These are phyloP conservation scores for Cepaea nemoralis DNA, from an alignment of 1,140 invertebrate species.

Conservation along the genomic window DNA sequence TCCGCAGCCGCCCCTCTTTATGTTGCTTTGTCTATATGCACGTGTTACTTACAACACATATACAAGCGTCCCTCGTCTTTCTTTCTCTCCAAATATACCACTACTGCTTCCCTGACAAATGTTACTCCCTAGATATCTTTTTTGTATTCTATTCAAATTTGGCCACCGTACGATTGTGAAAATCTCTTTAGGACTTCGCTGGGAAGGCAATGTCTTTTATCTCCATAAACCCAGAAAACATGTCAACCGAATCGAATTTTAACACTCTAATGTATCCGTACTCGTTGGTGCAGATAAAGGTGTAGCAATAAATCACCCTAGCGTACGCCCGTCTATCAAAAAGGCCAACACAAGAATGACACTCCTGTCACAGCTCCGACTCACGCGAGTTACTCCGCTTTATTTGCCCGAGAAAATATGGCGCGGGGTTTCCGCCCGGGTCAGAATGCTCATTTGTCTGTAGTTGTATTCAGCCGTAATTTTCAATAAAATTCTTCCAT, in stretches of 20 bases:
- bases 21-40: too few species aligned
- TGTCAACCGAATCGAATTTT: conserved; percentile 13
- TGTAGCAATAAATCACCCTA: neutral
- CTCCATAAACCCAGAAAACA: neutral
- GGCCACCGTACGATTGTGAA: neutral
- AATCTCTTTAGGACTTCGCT: neutral
- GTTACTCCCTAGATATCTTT: too few species aligned
- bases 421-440: neutral
- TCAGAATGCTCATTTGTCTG: neutral
- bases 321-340: neutral
- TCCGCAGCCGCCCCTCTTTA: too few species aligned
- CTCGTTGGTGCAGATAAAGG: neutral
- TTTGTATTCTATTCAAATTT: neutral
- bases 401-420: neutral
- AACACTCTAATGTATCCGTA: neutral
- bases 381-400: conserved; percentile 11
- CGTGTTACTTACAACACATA: too few species aligned
- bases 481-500: too few species aligned
- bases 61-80: too few species aligned
- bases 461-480: too few species aligned
- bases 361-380: conserved; percentile 2
- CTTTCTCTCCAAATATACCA: too few species aligned
- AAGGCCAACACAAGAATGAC: conserved; percentile 12
- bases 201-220: neutral
- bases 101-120: too few species aligned